Percentiles rank a stretch among this genome's conserved stretches.
Evolutionary conservation across 2,888 invertebrate species (phyloP).

Genomic region (Euzophera pinguis): DNA sequence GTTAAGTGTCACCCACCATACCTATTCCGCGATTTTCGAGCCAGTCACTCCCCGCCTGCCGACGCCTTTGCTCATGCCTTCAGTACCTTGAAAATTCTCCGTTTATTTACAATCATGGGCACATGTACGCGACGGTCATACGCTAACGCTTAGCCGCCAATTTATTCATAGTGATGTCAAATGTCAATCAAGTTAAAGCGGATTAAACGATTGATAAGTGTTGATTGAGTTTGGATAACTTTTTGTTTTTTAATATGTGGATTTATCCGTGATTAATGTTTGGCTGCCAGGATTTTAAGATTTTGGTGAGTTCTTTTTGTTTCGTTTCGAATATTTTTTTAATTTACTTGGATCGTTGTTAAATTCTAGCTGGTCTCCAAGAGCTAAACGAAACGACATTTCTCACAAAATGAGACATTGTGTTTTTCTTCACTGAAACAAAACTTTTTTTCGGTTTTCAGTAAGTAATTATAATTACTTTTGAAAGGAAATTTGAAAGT

Average conservation of each 20-base stretch:
- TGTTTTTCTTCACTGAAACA: too few relatives aligned
- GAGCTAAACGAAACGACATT: neutral
- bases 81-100: neutral
- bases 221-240: neutral
- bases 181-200: neutral
- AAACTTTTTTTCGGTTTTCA: too few relatives aligned
- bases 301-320: neutral
- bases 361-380: too few relatives aligned
- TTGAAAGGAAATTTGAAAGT: too few relatives aligned
- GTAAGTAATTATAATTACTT: too few relatives aligned
- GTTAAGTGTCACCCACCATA: neutral
- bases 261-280: neutral
- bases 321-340: too few relatives aligned
- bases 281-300: neutral
- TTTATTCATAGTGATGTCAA: slow-evolving; percentile 1
- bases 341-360: too few relatives aligned
- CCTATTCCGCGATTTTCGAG: neutral
- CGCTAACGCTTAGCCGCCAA: neutral
- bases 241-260: neutral
- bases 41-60: slow-evolving; percentile 2
- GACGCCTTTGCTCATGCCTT: neutral
- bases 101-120: slow-evolving; percentile 11
- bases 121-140: neutral
- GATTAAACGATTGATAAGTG: neutral
- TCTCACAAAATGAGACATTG: neutral